A percentile compares a stretch with the other conserved stretches of the same genome.
Conservation (phyloP, 2,888 invertebrate genomes). For the Leptopilina syphax region DNA sequence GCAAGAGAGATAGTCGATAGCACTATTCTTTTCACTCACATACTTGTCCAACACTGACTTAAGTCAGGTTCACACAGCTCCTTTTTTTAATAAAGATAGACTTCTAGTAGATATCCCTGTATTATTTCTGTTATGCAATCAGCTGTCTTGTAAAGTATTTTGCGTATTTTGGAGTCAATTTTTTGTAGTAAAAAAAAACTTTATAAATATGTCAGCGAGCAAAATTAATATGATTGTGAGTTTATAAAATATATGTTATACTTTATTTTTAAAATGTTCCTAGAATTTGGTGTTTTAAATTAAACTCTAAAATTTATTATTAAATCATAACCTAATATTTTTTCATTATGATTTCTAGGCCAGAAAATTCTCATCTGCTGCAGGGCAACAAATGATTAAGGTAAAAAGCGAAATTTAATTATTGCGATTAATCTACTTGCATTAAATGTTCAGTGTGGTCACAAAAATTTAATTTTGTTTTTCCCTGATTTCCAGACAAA, state of each 20-base stretch:
- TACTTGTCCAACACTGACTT: too few relatives aligned
- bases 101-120: not conserved
- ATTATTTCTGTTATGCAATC: conserved; percentile 33
- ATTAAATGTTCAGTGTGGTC: not conserved
- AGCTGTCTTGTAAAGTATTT: conserved; percentile 3
- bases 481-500: too few relatives aligned
- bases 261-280: not conserved
- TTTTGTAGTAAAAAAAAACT: conserved; percentile 20
- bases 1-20: too few relatives aligned
- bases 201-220: conserved; percentile 63
- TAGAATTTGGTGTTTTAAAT: conserved; percentile 29
- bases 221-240: conserved; percentile 64
- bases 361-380: conserved; percentile 75
- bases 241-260: conserved; percentile 32
- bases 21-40: too few relatives aligned
- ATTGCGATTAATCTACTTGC: conserved; percentile 34
- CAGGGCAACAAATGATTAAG: conserved; percentile 76
- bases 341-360: conserved; percentile 68
- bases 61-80: too few relatives aligned
- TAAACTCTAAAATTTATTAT: conserved; percentile 35
- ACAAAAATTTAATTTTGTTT: too few relatives aligned
- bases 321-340: conserved; percentile 18
- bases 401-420: conserved; percentile 63
- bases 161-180: not conserved
- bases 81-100: too few relatives aligned